Conservation (phyloP, 2,113 vertebrate genomes). For the Lynx canadensis region DNA sequence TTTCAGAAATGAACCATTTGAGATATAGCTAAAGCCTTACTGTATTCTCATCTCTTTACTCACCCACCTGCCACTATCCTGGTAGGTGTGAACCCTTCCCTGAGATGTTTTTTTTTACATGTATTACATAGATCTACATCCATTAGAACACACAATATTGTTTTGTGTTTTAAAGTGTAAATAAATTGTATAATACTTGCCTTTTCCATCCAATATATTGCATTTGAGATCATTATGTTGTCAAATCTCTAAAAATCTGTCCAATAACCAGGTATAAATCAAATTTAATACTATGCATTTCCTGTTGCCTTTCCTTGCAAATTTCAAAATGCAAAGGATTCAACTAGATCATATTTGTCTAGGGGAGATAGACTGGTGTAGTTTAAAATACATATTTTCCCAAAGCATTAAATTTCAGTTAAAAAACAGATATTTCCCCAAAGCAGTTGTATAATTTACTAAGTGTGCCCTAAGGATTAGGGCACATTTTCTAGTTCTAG, state of each 20-base stretch:
- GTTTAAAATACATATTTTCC: conserved; percentile 77
- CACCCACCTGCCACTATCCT: not conserved
- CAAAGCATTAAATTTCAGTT: not conserved
- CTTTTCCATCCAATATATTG: not conserved
- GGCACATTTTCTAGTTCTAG: not conserved
- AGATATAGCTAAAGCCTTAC: not conserved
- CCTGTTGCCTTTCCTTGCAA: not conserved
- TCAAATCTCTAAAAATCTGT: not conserved
- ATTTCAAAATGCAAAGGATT: conserved; percentile 49
- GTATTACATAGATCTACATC: not conserved
- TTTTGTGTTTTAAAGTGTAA: conserved; percentile 40
- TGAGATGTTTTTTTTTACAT: not conserved
- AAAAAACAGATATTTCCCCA: conserved; percentile 76
- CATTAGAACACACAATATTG: not conserved
- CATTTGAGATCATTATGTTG: conserved; percentile 39
- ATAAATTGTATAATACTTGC: not conserved
- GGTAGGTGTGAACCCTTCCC: not conserved
- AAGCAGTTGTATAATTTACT: not conserved
- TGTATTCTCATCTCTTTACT: not conserved
- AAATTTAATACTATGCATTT: conserved; percentile 22
- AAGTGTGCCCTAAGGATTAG: not conserved
- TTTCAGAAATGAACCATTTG: conserved; percentile 38
- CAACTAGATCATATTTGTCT: not conserved
- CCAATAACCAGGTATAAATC: not conserved
- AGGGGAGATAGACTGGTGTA: not conserved